Conservation (phyloP, 2,888 invertebrate species). For the Parascotia fuliginaria region DNA sequence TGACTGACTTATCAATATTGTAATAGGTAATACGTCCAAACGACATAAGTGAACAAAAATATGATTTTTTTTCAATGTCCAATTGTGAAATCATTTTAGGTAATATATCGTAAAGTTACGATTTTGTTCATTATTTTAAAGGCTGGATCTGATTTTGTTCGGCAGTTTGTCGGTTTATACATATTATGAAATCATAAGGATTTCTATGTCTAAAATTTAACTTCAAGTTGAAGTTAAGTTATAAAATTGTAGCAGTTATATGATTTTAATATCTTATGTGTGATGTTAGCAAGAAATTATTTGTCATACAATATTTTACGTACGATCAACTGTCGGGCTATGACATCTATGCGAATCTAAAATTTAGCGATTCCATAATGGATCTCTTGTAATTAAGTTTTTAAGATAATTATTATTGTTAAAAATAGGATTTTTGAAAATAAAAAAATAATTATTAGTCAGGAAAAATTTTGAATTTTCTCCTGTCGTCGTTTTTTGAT, state of each 20-base stretch:
- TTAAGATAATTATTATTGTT: conserved; percentile 57
- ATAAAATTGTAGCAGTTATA: neutral
- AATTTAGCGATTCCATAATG: conserved; percentile 59
- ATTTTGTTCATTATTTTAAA: conserved; percentile 37
- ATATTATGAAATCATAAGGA: neutral
- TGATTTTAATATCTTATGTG: too few species aligned
- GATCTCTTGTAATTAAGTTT: conserved; percentile 69
- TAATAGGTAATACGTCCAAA: conserved; percentile 70
- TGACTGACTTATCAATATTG: conserved; percentile 74
- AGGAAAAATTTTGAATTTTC: conserved; percentile 44
- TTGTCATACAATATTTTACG: neutral
- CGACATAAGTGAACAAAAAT: conserved; percentile 51
- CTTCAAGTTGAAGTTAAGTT: too few species aligned
- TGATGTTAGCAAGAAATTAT: conserved; percentile 7
- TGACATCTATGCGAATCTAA: conserved; percentile 37
- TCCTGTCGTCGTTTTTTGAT: conserved; percentile 45
- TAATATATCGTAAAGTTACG: conserved; percentile 41
- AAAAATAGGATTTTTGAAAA: conserved; percentile 47
- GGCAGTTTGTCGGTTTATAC: conserved; percentile 27
- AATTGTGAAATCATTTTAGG: conserved; percentile 55
- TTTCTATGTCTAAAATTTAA: neutral
- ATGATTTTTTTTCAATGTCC: conserved; percentile 57
- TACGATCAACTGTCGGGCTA: conserved; percentile 34
- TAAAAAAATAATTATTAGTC: conserved; percentile 34
- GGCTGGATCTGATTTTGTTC: conserved; percentile 45